Evolutionary conservation across 2,797 vertebrate genomes (phyloP).

Genomic region (Lagocephalus sceleratus): DNA sequence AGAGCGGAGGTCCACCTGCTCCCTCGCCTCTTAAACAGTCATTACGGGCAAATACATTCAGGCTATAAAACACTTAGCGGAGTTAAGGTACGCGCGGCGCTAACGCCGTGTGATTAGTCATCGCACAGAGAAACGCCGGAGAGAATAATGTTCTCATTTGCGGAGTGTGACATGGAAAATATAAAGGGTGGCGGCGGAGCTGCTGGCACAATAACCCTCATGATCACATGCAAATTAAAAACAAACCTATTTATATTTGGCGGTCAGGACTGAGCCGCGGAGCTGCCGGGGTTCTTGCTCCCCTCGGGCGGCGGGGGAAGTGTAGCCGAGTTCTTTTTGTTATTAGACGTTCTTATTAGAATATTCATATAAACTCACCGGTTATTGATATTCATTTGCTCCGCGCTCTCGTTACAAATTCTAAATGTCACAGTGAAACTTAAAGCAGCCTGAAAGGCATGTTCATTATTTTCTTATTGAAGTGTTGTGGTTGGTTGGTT

Average conservation of each 20-base stretch:
- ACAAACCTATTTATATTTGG: constrained; percentile 70
- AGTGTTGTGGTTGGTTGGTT: constrained; percentile 49
- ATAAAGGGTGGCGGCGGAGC: constrained; percentile 41
- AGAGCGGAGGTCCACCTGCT: constrained; percentile 25
- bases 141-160: constrained; percentile 51
- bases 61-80: constrained; percentile 55
- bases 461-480: constrained; percentile 63
- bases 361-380: constrained; percentile 61
- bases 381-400: constrained; percentile 65
- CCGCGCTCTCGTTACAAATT: constrained; percentile 57
- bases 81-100: constrained; percentile 19
- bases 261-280: constrained; percentile 43
- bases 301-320: constrained; percentile 47
- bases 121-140: constrained; percentile 42
- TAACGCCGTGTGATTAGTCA: constrained; percentile 51
- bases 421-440: constrained; percentile 65
- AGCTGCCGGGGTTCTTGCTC: constrained; percentile 49
- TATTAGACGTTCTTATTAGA: constrained; percentile 65
- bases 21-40: constrained; percentile 43
- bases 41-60: constrained; percentile 53
- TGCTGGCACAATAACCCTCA: constrained; percentile 61
- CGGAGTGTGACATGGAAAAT: constrained; percentile 44
- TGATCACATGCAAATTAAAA: constrained; percentile 75
- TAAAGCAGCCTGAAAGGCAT: constrained; percentile 55
- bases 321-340: constrained; percentile 51